These are phyloP conservation scores for Cuculus canorus DNA, from an alignment of 2,797 vertebrate species.

Conservation along the genomic window DNA sequence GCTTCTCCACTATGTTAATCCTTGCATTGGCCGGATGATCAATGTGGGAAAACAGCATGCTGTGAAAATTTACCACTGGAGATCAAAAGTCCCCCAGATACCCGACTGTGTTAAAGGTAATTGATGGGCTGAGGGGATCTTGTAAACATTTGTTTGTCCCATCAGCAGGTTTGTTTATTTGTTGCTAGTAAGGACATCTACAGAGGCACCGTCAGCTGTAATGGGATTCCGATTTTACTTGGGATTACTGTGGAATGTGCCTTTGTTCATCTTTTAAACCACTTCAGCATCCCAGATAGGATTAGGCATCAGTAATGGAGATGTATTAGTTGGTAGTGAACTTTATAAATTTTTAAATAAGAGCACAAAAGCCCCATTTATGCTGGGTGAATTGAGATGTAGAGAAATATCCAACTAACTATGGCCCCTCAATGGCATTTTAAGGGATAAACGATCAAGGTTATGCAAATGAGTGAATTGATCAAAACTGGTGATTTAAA, in stretches of 20 bases:
- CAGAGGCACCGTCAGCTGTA: not conserved
- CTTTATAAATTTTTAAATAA: not conserved
- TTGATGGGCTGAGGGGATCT: constrained; percentile 40
- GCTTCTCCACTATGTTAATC: not conserved
- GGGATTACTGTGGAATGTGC: not conserved
- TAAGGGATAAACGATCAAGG: constrained; percentile 52
- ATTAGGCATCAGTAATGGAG: not conserved
- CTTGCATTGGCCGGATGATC: not conserved
- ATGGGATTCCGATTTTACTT: not conserved
- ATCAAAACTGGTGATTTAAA: constrained; percentile 65
- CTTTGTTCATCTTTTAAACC: not conserved
- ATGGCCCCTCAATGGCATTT: constrained; percentile 36
- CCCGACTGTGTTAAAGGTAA: constrained; percentile 31
- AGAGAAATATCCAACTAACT: not conserved
- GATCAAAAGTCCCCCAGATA: constrained; percentile 34
- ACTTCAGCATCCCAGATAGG: not conserved
- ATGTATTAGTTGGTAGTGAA: not conserved
- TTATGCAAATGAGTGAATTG: constrained; percentile 63
- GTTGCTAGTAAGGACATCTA: not conserved
- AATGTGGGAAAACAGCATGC: not conserved
- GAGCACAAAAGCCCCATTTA: not conserved
- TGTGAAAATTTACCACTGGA: not conserved
- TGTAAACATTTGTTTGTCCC: constrained; percentile 54
- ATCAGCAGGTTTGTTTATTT: constrained; percentile 21
- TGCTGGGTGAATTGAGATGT: not conserved